Evolutionary conservation across 1,140 invertebrate genomes (phyloP).

Genomic region (Eulimnadia texana): DNA sequence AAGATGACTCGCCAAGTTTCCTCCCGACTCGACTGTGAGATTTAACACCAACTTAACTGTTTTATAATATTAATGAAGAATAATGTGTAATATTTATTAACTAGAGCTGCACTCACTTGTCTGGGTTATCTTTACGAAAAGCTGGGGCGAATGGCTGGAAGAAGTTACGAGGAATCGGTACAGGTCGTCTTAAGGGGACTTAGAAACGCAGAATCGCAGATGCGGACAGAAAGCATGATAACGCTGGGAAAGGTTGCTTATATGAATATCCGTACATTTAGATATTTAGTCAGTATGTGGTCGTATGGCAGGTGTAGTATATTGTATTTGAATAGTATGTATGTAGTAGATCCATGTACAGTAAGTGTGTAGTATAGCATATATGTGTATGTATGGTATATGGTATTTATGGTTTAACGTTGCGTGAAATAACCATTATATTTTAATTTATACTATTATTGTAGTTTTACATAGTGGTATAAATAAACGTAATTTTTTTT

Average conservation of each 20-base stretch:
- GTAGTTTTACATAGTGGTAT: constrained; percentile 16
- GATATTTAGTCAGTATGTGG: too few relatives aligned
- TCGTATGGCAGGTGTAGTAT: too few relatives aligned
- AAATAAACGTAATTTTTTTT: constrained; percentile 13
- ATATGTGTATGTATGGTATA: too few relatives aligned
- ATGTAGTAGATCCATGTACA: too few relatives aligned
- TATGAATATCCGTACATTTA: too few relatives aligned
- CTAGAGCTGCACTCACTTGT: constrained; percentile 87
- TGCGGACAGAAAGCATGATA: constrained; percentile 88
- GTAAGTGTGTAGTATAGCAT: too few relatives aligned
- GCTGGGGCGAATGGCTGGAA: constrained; percentile 92
- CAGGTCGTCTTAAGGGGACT: constrained; percentile 79
- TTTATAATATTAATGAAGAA: constrained; percentile 1
- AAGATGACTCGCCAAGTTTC: constrained; percentile 92
- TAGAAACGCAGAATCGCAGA: constrained; percentile 89
- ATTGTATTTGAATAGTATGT: too few relatives aligned
- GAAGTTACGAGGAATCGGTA: constrained; percentile 95
- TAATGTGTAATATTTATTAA: constrained; percentile 22
- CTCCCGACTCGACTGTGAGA: constrained; percentile 83
- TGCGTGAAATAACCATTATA: too few relatives aligned
- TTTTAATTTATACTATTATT: too few relatives aligned
- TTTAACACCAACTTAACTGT: background rate
- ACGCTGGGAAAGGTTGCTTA: constrained; percentile 71
- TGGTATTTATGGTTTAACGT: too few relatives aligned
- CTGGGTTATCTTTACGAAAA: constrained; percentile 96